Percentiles rank a stretch among this genome's conserved stretches.
These are phyloP conservation scores for Ceyx margarethae DNA, from an alignment of 2,113 vertebrate genomes.

Conservation along the genomic window DNA sequence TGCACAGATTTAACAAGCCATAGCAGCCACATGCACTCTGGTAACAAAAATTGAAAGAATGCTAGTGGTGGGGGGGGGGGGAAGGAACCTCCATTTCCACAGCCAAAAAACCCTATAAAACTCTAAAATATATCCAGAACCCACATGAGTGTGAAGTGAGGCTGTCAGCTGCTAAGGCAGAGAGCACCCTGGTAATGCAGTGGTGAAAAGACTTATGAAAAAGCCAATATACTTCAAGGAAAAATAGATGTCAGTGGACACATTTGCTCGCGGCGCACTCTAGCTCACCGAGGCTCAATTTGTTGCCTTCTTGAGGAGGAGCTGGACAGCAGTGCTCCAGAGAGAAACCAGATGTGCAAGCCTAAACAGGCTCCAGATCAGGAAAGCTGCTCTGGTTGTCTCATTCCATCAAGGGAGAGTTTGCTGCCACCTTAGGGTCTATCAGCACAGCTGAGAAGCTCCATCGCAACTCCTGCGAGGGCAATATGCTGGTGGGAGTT, in stretches of 20 bases:
- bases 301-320: background rate
- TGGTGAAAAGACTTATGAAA: conserved; percentile 38
- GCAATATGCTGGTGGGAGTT: background rate
- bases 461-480: fast-evolving
- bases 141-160: background rate
- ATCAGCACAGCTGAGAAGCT: conserved; percentile 29
- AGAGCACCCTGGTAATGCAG: background rate
- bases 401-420: conserved; percentile 12
- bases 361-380: conserved; percentile 6
- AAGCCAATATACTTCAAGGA: background rate
- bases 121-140: conserved; percentile 17
- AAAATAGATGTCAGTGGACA: conserved; percentile 6
- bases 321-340: conserved; percentile 43
- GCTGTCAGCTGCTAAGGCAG: conserved; percentile 29
- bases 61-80: fast-evolving
- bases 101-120: conserved; percentile 39
- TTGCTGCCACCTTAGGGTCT: conserved; percentile 65
- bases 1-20: background rate
- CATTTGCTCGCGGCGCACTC: background rate
- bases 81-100: background rate
- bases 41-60: conserved; percentile 24
- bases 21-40: background rate
- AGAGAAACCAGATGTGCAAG: conserved; percentile 51
- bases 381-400: conserved; percentile 2
- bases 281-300: background rate